Conservation (phyloP, 2,888 invertebrate species). For the Ophion ventricosus region DNA sequence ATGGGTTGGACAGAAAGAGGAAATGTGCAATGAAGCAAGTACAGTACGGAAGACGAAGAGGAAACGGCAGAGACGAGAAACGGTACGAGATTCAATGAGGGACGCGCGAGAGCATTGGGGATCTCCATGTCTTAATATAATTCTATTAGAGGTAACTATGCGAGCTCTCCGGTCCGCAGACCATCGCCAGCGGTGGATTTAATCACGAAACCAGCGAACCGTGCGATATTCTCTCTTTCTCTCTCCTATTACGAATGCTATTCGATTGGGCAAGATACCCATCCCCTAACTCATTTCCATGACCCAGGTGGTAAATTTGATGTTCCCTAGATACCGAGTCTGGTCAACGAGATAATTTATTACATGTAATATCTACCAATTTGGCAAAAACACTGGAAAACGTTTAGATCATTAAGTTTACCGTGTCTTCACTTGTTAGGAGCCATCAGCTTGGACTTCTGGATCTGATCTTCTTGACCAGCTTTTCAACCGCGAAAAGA, state of each 20-base stretch:
- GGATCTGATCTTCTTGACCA: no score
- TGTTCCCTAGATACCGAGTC: slow-evolving; percentile 42
- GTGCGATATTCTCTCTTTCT: slow-evolving; percentile 77
- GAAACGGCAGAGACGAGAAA: slow-evolving; percentile 51
- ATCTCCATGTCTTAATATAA: slow-evolving; percentile 82
- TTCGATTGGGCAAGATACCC: slow-evolving; percentile 49
- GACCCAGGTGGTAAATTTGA: slow-evolving; percentile 58
- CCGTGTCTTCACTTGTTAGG: no score
- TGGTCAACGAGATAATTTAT: slow-evolving; percentile 25
- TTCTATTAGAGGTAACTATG: slow-evolving; percentile 83
- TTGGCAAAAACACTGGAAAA: background rate
- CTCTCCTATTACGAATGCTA: slow-evolving; percentile 61
- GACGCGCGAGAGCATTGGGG: slow-evolving; percentile 82
- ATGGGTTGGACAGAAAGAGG: slow-evolving; percentile 67
- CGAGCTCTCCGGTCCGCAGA: slow-evolving; percentile 77
- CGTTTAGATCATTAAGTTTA: background rate
- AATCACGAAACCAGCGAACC: slow-evolving; percentile 81
- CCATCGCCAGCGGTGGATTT: slow-evolving; percentile 80
- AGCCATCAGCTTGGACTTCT: no score
- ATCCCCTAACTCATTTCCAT: slow-evolving; percentile 41
- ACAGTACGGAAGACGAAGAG: slow-evolving; percentile 42
- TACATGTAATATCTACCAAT: background rate
- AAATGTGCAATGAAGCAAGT: slow-evolving; percentile 64
- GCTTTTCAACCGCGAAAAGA: no score
- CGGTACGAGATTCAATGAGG: slow-evolving; percentile 62